Percentiles rank a stretch among this genome's conserved stretches.
Evolutionary conservation across 2,113 vertebrate genomes (phyloP).

Genomic region (Pachyramphus minor): DNA sequence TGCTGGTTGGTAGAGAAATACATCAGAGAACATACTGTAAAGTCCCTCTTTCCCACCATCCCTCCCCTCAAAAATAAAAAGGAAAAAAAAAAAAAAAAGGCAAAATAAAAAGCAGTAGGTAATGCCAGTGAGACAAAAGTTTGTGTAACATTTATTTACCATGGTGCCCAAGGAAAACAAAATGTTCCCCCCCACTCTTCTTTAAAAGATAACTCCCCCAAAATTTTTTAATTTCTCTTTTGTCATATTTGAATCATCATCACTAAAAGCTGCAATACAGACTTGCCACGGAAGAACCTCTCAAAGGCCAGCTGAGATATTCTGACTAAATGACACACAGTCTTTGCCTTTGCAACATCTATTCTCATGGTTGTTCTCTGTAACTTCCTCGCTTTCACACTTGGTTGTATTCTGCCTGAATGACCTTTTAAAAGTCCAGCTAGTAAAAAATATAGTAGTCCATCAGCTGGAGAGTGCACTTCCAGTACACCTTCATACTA

Average conservation of each 20-base stretch:
- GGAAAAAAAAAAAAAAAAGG: neutral
- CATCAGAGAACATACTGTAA: neutral
- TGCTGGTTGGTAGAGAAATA: neutral
- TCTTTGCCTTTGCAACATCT: neutral
- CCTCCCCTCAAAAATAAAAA: rapidly evolving
- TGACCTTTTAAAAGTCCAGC: neutral
- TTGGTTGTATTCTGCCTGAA: neutral
- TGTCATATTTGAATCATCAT: neutral
- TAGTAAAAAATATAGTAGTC: neutral
- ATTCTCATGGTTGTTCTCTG: neutral
- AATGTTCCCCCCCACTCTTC: neutral
- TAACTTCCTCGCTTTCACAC: neutral
- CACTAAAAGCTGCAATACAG: neutral
- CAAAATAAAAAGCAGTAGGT: rapidly evolving
- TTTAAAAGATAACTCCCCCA: neutral
- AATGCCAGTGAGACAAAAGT: neutral
- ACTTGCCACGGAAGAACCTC: neutral
- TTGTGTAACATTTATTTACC: neutral
- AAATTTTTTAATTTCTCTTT: neutral
- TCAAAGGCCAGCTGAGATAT: neutral
- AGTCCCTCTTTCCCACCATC: rapidly evolving
- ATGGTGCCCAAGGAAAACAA: neutral
- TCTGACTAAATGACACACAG: neutral
- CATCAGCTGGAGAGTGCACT: neutral
- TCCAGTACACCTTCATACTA: neutral